Base-by-base conservation (phyloP, 2,113 vertebrate species). In the Physeter macrocephalus region DNA sequence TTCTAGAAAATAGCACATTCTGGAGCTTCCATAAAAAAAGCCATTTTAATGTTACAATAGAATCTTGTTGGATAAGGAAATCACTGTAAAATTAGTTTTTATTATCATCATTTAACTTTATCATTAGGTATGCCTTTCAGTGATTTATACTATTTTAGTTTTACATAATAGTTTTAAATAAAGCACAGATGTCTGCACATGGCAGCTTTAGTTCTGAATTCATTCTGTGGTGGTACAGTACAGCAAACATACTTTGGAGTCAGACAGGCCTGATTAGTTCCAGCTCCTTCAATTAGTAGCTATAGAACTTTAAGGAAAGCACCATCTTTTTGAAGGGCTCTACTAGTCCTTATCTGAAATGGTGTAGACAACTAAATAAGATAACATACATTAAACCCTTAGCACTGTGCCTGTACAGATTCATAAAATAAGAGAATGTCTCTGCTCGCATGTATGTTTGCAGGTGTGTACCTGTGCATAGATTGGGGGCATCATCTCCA, bases 31-130 rank as follows among this genome's bases (percentile, higher is more conserved):
- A n/a, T 27, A 41, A 8, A n/a, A 77, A 36, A 85, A 12, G 34
- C 90, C 11, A 88, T 49, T 81, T 78, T 84, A 90, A 49, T 46
- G 80, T 61, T 72, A 92, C 29, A 86, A 69, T 57, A 94, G 57
- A 89, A 74, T 67, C 21, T 94, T 36, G 43, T 15, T 13, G 15
- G 6, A 69, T 87, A 34, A 85, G 3, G 17, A 92, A 39, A 77
- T 89, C 39, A n/a, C 0, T 43, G 10, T 64, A 4, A 18, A 77
- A 39, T n/a, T 18, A 43, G 2, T 64, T 21, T 74, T 90, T 86
- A 62, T 78, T 88, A 41, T 59, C 62, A 64, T 59, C n/a, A n/a
- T 80, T 87, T 90, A 67, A 34, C 36, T 90, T 82, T 93, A 52
- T 64, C 7, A 46, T 39, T 64, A 41, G 10, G 4, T 95, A 3